A percentile compares a stretch with the other conserved stretches of the same genome.
Conservation (phyloP, 2,797 vertebrate species). For the Sarcoramphus papa region DNA sequence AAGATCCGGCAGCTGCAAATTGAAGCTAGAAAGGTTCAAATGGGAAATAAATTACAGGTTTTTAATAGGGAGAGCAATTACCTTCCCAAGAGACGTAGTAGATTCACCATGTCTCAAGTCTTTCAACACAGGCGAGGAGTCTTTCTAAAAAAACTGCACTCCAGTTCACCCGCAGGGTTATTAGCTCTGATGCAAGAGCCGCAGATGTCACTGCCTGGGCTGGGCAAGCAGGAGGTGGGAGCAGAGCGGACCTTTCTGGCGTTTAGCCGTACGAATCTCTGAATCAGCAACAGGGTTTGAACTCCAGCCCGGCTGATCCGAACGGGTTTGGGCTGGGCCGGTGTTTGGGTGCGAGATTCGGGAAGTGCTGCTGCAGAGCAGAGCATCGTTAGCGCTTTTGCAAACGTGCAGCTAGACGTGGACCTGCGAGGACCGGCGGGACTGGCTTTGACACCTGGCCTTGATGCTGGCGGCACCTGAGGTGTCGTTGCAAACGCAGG, state of each 20-base stretch:
- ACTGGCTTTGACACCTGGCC: accelerated
- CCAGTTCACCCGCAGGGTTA: background rate
- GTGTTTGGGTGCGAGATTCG: accelerated
- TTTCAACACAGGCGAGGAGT: background rate
- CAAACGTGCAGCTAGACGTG: background rate
- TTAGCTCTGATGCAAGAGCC: background rate
- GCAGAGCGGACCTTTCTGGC: background rate
- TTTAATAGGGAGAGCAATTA: slow-evolving; percentile 12
- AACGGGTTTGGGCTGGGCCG: background rate
- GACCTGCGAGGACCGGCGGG: background rate
- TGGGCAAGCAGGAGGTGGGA: background rate
- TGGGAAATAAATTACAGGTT: slow-evolving; percentile 1
- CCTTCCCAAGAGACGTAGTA: background rate
- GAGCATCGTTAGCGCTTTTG: background rate
- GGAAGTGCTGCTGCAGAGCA: background rate
- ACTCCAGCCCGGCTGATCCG: background rate
- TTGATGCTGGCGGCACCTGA: background rate
- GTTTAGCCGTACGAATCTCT: accelerated
- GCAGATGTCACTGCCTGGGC: background rate
- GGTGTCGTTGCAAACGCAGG: background rate
- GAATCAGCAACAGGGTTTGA: accelerated
- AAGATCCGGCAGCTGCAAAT: background rate
- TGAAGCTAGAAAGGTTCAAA: background rate
- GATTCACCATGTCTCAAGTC: slow-evolving; percentile 30
- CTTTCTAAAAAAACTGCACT: background rate